Conservation (phyloP, 2,113 vertebrate genomes). For the Prolemur simus region DNA sequence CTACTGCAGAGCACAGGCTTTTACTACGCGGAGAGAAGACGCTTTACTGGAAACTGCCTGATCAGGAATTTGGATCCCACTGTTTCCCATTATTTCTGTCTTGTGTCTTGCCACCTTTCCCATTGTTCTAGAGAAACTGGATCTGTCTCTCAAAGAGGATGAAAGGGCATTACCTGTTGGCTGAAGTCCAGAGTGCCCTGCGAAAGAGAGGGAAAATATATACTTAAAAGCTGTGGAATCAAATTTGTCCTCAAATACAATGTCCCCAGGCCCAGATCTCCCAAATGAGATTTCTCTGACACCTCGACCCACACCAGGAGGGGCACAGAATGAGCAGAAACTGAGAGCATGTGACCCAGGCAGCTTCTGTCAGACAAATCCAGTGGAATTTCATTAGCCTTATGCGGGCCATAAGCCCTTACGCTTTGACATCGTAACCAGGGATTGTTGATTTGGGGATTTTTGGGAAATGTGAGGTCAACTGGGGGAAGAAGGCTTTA, state of each 20-base stretch:
- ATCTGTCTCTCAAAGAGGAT: neutral
- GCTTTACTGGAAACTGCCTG: neutral
- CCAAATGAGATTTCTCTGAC: neutral
- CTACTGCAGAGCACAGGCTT: neutral
- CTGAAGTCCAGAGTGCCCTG: constrained; percentile 30
- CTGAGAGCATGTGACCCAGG: no score
- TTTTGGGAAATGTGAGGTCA: neutral
- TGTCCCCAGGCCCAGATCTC: fast-evolving
- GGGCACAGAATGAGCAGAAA: fast-evolving
- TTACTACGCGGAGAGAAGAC: neutral
- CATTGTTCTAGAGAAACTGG: fast-evolving
- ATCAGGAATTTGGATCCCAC: neutral
- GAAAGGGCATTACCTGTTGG: constrained; percentile 1
- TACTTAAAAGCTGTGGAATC: neutral
- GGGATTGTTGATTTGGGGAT: neutral
- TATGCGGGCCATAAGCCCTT: fast-evolving
- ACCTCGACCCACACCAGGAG: fast-evolving
- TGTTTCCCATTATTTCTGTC: neutral
- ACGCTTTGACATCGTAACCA: fast-evolving
- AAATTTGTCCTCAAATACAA: neutral
- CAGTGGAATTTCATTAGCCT: neutral
- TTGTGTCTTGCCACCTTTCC: fast-evolving
- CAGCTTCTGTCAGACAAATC: neutral
- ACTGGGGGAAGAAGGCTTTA: fast-evolving
- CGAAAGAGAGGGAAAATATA: neutral